Evolutionary conservation across 2,888 invertebrate species (phyloP), one percentile per base, ranked within the genome.

Genomic region (Drosophila neotestacea): DNA sequence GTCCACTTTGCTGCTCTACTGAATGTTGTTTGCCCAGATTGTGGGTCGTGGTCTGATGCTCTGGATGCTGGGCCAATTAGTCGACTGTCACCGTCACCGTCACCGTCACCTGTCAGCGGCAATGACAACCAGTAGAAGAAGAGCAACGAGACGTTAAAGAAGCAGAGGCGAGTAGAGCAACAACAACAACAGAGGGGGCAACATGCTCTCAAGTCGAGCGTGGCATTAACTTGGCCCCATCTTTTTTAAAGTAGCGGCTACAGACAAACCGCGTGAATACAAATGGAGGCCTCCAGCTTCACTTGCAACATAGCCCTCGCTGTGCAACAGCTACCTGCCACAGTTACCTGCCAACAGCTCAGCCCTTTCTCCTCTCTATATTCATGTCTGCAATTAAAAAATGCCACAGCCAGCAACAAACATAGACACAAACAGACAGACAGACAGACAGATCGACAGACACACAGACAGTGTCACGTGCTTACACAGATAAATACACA

Each of bases 51-150:
- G 55, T 77, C 77, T 48, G 77, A 47, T 65, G 64, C 44, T 28
- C 41, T n/a, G 77, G 77, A 56, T 62, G 69, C 59, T 70, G 59
- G 63, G 75, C 60, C 66, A 61, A 84, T 84, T 84, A 85, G 84
- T 84, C 70, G 80, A 72, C 60, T 80, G 77, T 67, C 61, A 46
- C 62, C 46, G 30, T 63, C 56, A 46, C 62, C 46, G 30, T 63
- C 56, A 41, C 63, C 65, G 36, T 64, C 63, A 58, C 44, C 51
- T 72, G 63, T 64, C 72, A 62, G 54, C 64, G 61, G 36, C 70
- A 48, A 55, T 62, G 65, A 50, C 47, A 47, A 52, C 63, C 54
- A 30, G 46, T 63, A 54, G 36, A 32, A 30, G 6, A 11, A 16
- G 4, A 22, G 27, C 27, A 34, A 16, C 32, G 34, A 50, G 11